Evolutionary conservation across 2,888 invertebrate genomes (phyloP).

Genomic region (Entomobrya multifasciata): DNA sequence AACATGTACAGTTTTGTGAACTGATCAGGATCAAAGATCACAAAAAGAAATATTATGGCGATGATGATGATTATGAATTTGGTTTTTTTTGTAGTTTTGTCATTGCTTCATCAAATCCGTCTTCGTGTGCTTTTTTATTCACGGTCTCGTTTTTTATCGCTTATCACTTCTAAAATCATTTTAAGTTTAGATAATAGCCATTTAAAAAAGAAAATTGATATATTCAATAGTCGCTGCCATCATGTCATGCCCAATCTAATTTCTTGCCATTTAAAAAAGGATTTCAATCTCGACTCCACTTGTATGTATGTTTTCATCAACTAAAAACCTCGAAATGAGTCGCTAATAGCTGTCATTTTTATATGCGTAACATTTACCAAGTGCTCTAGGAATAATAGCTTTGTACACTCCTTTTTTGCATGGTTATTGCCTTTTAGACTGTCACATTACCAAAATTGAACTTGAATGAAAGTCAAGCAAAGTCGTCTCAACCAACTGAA

Average conservation of each 20-base stretch:
- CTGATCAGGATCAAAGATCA: no score
- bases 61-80: no score
- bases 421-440: constrained; percentile 1
- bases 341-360: constrained; percentile 19
- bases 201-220: no score
- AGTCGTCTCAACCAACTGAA: not conserved
- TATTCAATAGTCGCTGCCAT: no score
- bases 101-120: not conserved
- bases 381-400: constrained; percentile 20
- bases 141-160: not conserved
- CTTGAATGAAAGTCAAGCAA: constrained; percentile 20
- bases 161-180: not conserved
- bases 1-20: no score
- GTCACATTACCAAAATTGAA: constrained; percentile 40
- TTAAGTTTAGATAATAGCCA: no score
- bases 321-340: not conserved
- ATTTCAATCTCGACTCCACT: no score
- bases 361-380: not conserved
- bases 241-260: not conserved
- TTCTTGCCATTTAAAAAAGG: not conserved
- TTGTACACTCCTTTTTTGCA: constrained; percentile 32
- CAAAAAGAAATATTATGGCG: no score
- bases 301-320: not conserved
- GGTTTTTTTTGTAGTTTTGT: no score
- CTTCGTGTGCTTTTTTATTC: not conserved